Percentiles rank a stretch among this genome's conserved stretches.
These are phyloP conservation scores for Oxyscelio sp. DNA, from an alignment of 2,888 invertebrate genomes.

Conservation along the genomic window DNA sequence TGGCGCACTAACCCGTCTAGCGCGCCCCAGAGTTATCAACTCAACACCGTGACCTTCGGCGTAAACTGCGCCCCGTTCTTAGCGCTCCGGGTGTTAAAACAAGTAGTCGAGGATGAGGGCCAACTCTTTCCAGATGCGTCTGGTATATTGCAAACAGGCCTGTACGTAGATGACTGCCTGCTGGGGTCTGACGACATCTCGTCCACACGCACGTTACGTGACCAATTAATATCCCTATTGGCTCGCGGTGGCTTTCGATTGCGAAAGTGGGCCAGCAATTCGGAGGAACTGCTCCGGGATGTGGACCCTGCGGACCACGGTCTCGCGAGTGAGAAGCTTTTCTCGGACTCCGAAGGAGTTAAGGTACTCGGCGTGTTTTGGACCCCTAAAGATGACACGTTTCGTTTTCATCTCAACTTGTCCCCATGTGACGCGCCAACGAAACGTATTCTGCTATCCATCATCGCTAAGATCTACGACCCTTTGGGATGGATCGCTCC, in stretches of 20 bases:
- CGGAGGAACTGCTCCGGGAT: neutral
- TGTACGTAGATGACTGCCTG: neutral
- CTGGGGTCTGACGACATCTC: neutral
- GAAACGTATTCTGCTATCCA: neutral
- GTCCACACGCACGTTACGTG: neutral
- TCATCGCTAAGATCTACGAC: slow-evolving; percentile 1
- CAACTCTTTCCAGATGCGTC: neutral
- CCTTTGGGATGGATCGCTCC: slow-evolving; percentile 11
- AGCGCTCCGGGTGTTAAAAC: neutral
- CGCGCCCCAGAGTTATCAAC: too few relatives aligned
- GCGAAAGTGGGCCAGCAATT: too few relatives aligned
- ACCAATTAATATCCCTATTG: neutral
- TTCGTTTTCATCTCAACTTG: neutral
- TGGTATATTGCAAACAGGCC: neutral
- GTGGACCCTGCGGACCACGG: slow-evolving; percentile 12
- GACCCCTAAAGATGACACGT: neutral
- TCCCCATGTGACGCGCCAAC: too few relatives aligned
- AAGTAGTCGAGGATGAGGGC: neutral
- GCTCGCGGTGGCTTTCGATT: neutral
- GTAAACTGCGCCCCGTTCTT: too few relatives aligned
- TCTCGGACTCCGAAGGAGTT: neutral
- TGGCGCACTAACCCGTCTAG: too few relatives aligned
- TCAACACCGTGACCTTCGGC: too few relatives aligned
- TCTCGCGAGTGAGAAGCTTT: neutral
- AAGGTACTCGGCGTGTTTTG: slow-evolving; percentile 7